phyloP scores from a whole-genome alignment of 2,113 vertebrate species.

The Tragelaphus buxtoni region DNA sequence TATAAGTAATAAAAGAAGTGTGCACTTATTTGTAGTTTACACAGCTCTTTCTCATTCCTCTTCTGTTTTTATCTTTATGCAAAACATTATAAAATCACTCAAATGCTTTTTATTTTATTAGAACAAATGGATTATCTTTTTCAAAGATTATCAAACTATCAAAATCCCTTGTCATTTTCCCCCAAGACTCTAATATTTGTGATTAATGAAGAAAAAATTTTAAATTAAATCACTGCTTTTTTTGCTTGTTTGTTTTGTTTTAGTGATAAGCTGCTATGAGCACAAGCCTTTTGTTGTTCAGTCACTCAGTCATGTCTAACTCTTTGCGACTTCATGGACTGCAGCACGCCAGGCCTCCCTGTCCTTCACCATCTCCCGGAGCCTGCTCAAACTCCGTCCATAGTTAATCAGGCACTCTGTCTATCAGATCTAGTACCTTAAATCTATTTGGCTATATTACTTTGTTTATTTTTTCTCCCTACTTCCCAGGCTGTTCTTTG shows the following conservation, averaged over 20 bases:
- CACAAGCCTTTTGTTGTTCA: neutral
- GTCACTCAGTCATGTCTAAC: neutral
- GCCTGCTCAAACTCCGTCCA: neutral
- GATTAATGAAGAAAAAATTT: neutral
- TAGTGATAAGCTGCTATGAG: neutral
- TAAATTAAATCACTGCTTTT: neutral
- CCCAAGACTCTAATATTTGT: neutral
- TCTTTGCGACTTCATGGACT: neutral
- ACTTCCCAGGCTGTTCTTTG: neutral
- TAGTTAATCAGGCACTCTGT: neutral
- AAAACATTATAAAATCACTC: neutral
- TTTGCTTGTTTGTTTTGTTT: neutral
- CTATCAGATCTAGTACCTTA: neutral
- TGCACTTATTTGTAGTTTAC: neutral
- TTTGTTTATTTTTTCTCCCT: neutral
- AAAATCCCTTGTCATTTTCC: neutral
- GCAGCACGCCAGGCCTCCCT: neutral
- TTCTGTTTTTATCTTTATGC: constrained; percentile 25
- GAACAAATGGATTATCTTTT: neutral
- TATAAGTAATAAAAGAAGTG: neutral
- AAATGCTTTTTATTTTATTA: constrained; percentile 28
- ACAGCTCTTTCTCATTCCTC: neutral
- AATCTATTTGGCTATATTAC: neutral
- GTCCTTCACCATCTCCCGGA: neutral
- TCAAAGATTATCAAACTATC: neutral